These are phyloP conservation scores for Chalcis sispes DNA, from an alignment of 2,888 invertebrate genomes.

Conservation along the genomic window DNA sequence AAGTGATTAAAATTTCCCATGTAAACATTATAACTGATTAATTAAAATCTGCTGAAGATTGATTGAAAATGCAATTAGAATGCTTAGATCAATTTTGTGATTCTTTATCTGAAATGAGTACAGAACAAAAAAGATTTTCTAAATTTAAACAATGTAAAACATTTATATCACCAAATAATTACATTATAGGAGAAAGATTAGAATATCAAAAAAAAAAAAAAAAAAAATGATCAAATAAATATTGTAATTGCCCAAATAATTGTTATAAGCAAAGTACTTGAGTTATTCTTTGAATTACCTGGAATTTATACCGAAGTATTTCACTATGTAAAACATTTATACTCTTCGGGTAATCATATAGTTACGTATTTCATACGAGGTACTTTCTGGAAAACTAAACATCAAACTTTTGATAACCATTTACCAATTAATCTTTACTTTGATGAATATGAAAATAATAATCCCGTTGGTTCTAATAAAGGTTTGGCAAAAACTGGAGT, in stretches of 20 bases:
- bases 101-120: no score
- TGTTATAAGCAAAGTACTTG: constrained; percentile 56
- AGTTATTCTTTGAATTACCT: constrained; percentile 18
- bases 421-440: constrained; percentile 58
- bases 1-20: background rate
- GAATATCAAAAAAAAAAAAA: constrained; percentile 33
- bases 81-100: background rate
- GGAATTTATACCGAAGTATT: constrained; percentile 42
- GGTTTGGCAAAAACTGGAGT: constrained; percentile 59
- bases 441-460: constrained; percentile 61
- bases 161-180: constrained; percentile 27
- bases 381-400: constrained; percentile 52
- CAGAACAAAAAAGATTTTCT: constrained; percentile 25
- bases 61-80: background rate
- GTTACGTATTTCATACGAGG: constrained; percentile 57
- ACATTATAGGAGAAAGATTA: constrained; percentile 27
- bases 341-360: constrained; percentile 39
- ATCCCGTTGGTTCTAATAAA: constrained; percentile 59
- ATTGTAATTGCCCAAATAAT: constrained; percentile 54
- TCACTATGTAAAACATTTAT: constrained; percentile 48
- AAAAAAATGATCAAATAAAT: constrained; percentile 9
- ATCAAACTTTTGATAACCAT: constrained; percentile 32
- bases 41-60: background rate
- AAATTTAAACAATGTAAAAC: constrained; percentile 1
- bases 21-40: background rate